Conservation (phyloP, 1,140 invertebrate genomes). For the Melanaphis sacchari region DNA sequence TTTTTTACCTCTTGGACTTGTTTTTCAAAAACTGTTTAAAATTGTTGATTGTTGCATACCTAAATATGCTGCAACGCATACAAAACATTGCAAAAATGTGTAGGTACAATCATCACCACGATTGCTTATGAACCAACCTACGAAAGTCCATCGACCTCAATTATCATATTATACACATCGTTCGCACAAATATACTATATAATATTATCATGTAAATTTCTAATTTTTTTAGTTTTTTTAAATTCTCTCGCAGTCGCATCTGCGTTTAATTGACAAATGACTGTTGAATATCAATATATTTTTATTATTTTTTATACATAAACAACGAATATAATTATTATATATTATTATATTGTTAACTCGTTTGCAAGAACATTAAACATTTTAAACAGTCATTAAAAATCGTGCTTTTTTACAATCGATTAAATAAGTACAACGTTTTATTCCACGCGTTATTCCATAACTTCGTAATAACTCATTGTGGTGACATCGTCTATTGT, state of each 20-base stretch:
- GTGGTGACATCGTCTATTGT: neutral
- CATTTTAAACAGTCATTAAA: neutral
- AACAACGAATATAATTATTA: neutral
- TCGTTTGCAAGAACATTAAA: neutral
- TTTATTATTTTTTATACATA: neutral
- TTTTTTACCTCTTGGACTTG: neutral
- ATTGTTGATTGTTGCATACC: neutral
- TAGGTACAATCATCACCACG: neutral
- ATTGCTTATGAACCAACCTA: neutral
- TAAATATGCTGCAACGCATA: neutral
- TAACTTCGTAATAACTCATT: conserved; percentile 14
- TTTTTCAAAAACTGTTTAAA: neutral
- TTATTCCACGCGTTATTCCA: neutral
- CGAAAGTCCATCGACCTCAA: neutral
- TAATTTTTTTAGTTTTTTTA: neutral
- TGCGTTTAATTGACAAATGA: no score
- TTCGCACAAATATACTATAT: neutral
- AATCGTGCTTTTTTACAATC: conserved; percentile 1
- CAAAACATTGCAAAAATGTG: neutral
- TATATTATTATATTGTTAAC: neutral
- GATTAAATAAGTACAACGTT: neutral
- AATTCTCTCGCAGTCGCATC: neutral
- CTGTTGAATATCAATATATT: no score
- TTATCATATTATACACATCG: neutral
- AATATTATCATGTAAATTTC: neutral